Evolutionary conservation across 2,113 vertebrate species (phyloP).

Genomic region (Hucho hucho): DNA sequence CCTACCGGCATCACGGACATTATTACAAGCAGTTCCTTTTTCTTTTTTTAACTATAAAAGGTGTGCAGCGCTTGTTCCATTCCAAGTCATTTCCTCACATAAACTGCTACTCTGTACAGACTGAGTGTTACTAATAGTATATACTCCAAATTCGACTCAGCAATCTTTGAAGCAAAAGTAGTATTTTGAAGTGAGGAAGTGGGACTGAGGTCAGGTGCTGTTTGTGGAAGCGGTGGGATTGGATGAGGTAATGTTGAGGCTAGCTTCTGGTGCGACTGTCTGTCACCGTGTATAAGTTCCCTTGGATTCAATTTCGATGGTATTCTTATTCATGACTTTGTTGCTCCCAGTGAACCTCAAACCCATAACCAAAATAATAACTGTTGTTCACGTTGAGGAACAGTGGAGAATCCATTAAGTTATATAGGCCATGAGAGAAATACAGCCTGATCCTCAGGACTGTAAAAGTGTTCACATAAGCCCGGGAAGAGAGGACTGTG

Average conservation of each 20-base stretch:
- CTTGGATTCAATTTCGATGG: slow-evolving; percentile 36
- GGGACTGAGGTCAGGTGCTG: slow-evolving; percentile 15
- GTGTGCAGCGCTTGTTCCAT: background rate
- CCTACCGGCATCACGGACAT: no score
- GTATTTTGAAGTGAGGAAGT: slow-evolving; percentile 3
- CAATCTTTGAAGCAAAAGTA: background rate
- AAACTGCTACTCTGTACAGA: background rate
- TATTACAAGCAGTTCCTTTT: no score
- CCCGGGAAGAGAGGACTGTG: slow-evolving; percentile 2
- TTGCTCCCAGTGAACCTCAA: slow-evolving; percentile 13
- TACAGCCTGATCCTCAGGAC: background rate
- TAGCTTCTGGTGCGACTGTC: slow-evolving; percentile 31
- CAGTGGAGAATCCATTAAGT: slow-evolving; percentile 42
- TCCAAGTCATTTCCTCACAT: slow-evolving; percentile 1
- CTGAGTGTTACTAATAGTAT: background rate
- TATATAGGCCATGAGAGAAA: slow-evolving; percentile 35
- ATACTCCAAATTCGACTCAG: background rate
- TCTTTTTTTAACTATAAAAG: background rate
- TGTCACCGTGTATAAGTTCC: slow-evolving; percentile 25
- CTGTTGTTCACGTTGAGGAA: slow-evolving; percentile 21
- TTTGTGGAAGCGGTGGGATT: slow-evolving; percentile 26
- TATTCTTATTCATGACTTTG: slow-evolving; percentile 27
- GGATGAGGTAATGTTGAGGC: slow-evolving; percentile 34
- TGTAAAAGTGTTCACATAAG: slow-evolving; percentile 25
- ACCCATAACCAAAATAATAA: slow-evolving; percentile 41